phyloP scores from a whole-genome alignment of 1,140 invertebrate genomes.

The Zaprionus capensis region DNA sequence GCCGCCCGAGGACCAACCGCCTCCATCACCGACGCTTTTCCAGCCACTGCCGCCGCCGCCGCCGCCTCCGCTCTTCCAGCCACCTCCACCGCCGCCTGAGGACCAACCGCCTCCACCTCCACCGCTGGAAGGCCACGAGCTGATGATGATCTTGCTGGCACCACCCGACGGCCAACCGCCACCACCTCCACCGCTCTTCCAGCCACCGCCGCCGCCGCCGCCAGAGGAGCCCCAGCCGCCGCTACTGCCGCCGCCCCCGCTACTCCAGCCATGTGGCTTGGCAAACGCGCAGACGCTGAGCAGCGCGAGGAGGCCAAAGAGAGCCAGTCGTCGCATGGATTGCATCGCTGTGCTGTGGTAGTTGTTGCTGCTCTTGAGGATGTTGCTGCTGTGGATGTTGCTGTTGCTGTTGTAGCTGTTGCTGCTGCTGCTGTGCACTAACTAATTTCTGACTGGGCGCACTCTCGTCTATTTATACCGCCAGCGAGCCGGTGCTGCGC shows the following conservation, averaged over 20 bases:
- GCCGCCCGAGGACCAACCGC: constrained; percentile 33
- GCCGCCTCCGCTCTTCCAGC: constrained; percentile 46
- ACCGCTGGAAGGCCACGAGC: constrained; percentile 24
- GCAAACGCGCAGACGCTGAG: constrained; percentile 46
- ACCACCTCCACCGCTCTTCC: constrained; percentile 25
- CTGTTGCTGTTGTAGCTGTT: constrained; percentile 12
- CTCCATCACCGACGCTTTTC: constrained; percentile 34
- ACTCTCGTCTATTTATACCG: constrained; percentile 71
- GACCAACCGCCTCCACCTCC: constrained; percentile 50
- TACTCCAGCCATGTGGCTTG: constrained; percentile 65
- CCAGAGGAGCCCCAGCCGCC: constrained; percentile 43
- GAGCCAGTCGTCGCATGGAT: constrained; percentile 52
- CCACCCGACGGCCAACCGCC: constrained; percentile 46
- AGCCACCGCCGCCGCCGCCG: constrained; percentile 35
- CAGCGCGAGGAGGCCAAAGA: constrained; percentile 44
- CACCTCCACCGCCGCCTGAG: constrained; percentile 27
- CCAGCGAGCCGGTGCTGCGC: constrained; percentile 31
- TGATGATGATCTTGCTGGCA: constrained; percentile 16
- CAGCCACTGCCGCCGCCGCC: constrained; percentile 49
- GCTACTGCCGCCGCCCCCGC: constrained; percentile 35
- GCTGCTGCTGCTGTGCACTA: constrained; percentile 68
- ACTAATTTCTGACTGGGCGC: constrained; percentile 68
- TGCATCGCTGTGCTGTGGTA: constrained; percentile 58
- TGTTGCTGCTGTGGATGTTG: constrained; percentile 6
- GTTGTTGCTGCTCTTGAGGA: constrained; percentile 14